phyloP scores from a whole-genome alignment of 23 tunicate species.

The Styela plicata region DNA sequence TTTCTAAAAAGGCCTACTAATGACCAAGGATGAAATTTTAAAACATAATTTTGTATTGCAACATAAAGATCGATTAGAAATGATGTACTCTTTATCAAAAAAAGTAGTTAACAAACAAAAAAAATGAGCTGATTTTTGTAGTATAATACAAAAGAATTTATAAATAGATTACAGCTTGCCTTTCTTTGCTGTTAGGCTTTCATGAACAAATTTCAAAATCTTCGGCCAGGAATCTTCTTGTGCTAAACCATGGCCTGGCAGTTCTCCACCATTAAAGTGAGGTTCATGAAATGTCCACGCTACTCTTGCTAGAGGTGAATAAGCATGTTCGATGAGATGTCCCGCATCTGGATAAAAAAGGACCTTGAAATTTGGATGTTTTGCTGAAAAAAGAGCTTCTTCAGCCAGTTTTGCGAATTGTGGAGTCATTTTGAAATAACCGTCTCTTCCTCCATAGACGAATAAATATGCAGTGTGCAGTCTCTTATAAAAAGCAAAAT shows the following conservation, averaged over 20 bases:
- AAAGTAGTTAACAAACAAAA: no score
- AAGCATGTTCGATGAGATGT: slow-evolving; percentile 35
- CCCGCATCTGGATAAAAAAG: slow-evolving; percentile 28
- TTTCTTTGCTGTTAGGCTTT: neutral
- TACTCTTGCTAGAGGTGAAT: slow-evolving; percentile 12
- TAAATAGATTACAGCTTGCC: no score
- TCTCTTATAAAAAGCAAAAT: slow-evolving; percentile 26
- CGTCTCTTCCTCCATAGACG: slow-evolving; percentile 28
- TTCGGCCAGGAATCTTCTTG: slow-evolving; percentile 43
- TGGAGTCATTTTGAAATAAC: neutral
- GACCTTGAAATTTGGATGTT: slow-evolving; percentile 36
- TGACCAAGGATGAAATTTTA: no score
- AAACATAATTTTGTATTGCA: no score
- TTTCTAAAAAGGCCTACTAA: no score
- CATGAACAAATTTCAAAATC: slow-evolving; percentile 16
- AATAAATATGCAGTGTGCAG: slow-evolving; percentile 30
- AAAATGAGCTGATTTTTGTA: no score
- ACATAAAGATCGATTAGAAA: no score
- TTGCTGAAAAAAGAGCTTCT: neutral
- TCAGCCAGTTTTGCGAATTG: neutral
- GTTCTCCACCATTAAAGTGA: slow-evolving; percentile 19
- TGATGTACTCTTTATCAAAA: no score
- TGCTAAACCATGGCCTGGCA: slow-evolving; percentile 24
- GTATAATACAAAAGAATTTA: no score
- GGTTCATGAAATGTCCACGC: slow-evolving; percentile 10